Evolutionary conservation across 1,140 invertebrate genomes (phyloP), one percentile per base, ranked within the genome.

Genomic region (Acyrthosiphon pisum): DNA sequence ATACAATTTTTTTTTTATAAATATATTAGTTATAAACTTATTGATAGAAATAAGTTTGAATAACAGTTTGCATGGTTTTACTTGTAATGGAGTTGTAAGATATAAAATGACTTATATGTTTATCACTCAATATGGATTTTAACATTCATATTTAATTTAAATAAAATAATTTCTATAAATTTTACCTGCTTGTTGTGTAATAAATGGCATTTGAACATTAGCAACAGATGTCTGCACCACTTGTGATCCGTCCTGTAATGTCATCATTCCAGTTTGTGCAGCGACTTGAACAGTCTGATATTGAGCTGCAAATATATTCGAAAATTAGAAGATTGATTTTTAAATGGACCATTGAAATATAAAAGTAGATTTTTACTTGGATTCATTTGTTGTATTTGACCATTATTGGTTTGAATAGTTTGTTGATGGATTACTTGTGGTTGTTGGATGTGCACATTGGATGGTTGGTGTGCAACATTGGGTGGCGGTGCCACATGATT

Each of bases 401-500:
- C 91, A 93, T 93, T 93, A 50, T 91, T 91, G 6, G 91, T 86
- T 56, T 93, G 91, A 26, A 93, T 84, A 68, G 89, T 93, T 83
- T 93, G 90, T 83, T 93, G 90, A 48, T 92, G 91, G 37, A 93
- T 50, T 30, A 93, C 48, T 90, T 90, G 89, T 30, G 91, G 91
- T 56, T 93, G 91, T 53, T 93, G 91, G 20, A 93, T 93, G 3
- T 93, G 91, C 30, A 93, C 35, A 53, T 37, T 86, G 0, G 91
- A 30, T 22, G n/a, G n/a, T 30, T 93, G 91, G 37, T 93, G 91
- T 8, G 68, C 11, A 93, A 93, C 48, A 89, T 95, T 94, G 95
- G 95, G 94, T 95, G 95, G 93, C 96, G 90, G 90, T 86, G 48
- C 86, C 8, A 84, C 53, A 56, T 87, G 93, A 14, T 93, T 92